Base-by-base conservation (phyloP, 2,888 invertebrate species). In the Agonopterix alstromeriana region DNA sequence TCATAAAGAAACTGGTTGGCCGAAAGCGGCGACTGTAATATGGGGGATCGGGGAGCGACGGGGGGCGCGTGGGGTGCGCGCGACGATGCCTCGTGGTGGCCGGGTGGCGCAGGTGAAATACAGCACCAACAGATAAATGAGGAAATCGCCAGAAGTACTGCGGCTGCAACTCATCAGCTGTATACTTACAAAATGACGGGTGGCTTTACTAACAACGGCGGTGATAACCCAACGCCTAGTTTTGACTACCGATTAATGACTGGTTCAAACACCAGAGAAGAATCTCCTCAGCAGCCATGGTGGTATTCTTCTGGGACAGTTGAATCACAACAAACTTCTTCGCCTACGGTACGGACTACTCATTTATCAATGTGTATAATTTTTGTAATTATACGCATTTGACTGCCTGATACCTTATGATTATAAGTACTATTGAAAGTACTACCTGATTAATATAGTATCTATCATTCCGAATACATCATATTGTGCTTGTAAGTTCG, bases 151-250 rank as follows among this genome's bases (percentile, higher is more conserved):
- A 75, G 84, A 56, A 86, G 83, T 54, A 84, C 85, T 51, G 82
- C 85, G 17, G 73, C 84, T 49, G 70, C 90, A 55, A 86, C 89
- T 68, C 94, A 94, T 74, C 95, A 95, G 82, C 90, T 95, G 63
- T 95, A 95, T 78, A 93, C 93, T 56, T 95, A 95, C 82, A 95
- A 95, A 91, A 95, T 95, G 94, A 93, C 94, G 69, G 93, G 94
- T 78, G 94, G 94, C 78, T 95, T 95, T 90, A 92, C 94, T 68
- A 84, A 92, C 91, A 82, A 92, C 91, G 85, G 90, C 86, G 71
- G 91, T 85, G 87, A 92, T 90, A 82, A 90, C 79, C 90, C 92
- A 53, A 91, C 92, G 56, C 90, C 92, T 56, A 92, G 91, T 69
- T 94, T 94, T 80, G 94, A 94, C 80, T 94, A 94, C 80, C 93